phyloP scores from a whole-genome alignment of 2,888 invertebrate species.

The Noctua fimbriata region DNA sequence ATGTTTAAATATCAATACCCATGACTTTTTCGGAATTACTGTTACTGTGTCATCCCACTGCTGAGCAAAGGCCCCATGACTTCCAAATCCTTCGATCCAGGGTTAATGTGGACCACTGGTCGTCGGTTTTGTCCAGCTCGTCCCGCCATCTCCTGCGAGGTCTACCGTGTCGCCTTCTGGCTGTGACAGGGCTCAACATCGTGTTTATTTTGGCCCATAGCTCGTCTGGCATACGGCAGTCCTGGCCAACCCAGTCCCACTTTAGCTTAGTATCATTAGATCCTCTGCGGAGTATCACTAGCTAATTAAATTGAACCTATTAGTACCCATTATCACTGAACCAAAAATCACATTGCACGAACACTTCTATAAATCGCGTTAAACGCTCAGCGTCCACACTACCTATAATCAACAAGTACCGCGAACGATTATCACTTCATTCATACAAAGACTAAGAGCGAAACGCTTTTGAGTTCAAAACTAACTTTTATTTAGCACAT shows the following conservation, averaged over 20 bases:
- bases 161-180: no score
- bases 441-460: slow-evolving; percentile 42
- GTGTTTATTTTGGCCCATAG: no score
- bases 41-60: no score
- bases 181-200: no score
- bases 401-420: slow-evolving; percentile 47
- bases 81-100: no score
- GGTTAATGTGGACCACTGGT: no score
- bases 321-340: not conserved
- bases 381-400: slow-evolving; percentile 33
- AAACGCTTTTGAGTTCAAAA: slow-evolving; percentile 54
- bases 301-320: not conserved
- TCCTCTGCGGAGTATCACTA: not conserved
- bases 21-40: not conserved
- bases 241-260: no score
- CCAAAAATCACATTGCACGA: slow-evolving; percentile 30
- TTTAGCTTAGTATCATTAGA: no score
- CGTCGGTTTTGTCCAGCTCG: no score
- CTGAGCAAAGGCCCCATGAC: no score
- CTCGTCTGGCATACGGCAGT: no score
- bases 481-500: slow-evolving; percentile 54
- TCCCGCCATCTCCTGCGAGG: no score
- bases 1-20: not conserved
- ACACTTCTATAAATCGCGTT: slow-evolving; percentile 38
- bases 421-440: slow-evolving; percentile 42